Evolutionary conservation across 2,797 vertebrate species (phyloP).

Genomic region (Phataginus tricuspis): DNA sequence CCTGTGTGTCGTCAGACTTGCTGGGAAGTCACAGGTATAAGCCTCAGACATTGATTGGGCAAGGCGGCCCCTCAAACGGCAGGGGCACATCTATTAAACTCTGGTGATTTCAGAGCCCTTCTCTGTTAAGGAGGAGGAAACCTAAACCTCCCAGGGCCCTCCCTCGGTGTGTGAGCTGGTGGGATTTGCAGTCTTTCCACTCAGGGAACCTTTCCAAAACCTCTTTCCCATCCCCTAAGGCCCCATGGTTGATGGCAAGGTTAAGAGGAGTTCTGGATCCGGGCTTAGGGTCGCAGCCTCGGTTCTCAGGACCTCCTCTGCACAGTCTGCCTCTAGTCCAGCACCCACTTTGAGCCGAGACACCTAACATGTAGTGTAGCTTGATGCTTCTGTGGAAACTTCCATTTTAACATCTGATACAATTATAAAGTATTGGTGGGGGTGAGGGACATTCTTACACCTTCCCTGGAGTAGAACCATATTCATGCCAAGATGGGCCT

Average conservation of each 20-base stretch:
- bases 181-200: not conserved
- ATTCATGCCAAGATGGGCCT: not conserved
- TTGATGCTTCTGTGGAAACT: rapidly evolving
- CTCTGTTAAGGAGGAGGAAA: not conserved
- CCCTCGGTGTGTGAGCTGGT: not conserved
- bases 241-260: not conserved
- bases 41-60: rapidly evolving
- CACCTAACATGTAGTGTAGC: not conserved
- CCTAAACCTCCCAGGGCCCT: not conserved
- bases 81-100: not conserved
- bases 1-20: not conserved
- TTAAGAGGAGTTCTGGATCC: rapidly evolving
- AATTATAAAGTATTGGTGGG: not conserved
- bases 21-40: not conserved
- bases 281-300: not conserved
- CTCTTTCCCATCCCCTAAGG: not conserved
- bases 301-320: too few relatives aligned
- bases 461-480: not conserved
- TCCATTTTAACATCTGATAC: not conserved
- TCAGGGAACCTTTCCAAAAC: not conserved
- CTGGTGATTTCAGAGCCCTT: not conserved
- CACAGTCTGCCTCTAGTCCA: not conserved
- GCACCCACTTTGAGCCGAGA: rapidly evolving
- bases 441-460: not conserved
- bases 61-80: not conserved